Percentiles rank a stretch among this genome's conserved stretches.
Evolutionary conservation across 2,888 invertebrate genomes (phyloP).

Genomic region (Drepana falcataria): DNA sequence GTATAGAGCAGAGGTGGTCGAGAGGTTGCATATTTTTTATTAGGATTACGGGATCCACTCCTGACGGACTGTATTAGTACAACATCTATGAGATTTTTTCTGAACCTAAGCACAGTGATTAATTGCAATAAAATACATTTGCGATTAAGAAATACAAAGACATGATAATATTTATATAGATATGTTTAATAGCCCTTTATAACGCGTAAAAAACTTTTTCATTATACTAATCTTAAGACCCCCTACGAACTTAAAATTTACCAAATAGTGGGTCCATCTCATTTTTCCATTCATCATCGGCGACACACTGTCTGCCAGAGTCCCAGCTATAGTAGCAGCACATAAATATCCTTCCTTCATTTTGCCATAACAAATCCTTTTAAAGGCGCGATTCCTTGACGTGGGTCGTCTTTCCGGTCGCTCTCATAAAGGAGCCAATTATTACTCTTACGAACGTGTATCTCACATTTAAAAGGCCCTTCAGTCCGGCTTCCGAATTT

Average conservation of each 20-base stretch:
- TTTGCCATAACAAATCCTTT: slow-evolving; percentile 66
- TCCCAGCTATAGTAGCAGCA: slow-evolving; percentile 35
- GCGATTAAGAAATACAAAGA: too few relatives aligned
- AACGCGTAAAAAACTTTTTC: too few relatives aligned
- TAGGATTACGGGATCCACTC: too few relatives aligned
- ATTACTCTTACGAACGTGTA: slow-evolving; percentile 57
- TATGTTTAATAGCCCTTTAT: too few relatives aligned
- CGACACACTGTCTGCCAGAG: slow-evolving; percentile 63
- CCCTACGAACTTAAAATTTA: slow-evolving; percentile 20
- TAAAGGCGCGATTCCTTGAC: slow-evolving; percentile 55
- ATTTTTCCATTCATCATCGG: slow-evolving; percentile 30
- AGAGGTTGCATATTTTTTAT: too few relatives aligned
- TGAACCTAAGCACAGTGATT: too few relatives aligned
- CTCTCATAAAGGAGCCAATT: slow-evolving; percentile 66
- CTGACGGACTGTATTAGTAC: too few relatives aligned
- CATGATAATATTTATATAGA: too few relatives aligned
- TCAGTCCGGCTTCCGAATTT: slow-evolving; percentile 67
- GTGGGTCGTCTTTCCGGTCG: slow-evolving; percentile 71
- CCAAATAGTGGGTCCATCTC: slow-evolving; percentile 12
- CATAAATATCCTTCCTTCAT: slow-evolving; percentile 52
- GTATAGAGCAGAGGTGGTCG: too few relatives aligned
- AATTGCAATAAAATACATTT: too few relatives aligned
- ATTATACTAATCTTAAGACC: slow-evolving; percentile 18
- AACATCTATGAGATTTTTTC: too few relatives aligned
- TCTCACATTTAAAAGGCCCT: slow-evolving; percentile 45